Conservation (phyloP, 92 coral and sea anemone species). For the Palythoa heliodiscus region DNA sequence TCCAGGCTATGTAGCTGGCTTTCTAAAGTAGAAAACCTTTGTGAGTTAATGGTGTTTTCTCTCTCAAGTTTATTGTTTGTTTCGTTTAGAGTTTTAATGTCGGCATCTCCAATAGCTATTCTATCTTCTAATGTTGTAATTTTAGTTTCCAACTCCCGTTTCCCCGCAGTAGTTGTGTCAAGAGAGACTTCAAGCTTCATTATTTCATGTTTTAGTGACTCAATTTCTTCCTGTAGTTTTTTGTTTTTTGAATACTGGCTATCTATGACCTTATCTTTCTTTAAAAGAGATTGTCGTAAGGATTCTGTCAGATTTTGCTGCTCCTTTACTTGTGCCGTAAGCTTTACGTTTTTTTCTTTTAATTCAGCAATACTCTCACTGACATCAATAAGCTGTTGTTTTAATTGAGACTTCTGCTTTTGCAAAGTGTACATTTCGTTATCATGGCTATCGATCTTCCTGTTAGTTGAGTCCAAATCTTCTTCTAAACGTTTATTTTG, state of each 20-base stretch:
- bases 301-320: slow-evolving; percentile 81
- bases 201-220: slow-evolving; percentile 65
- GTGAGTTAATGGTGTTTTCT: slow-evolving; percentile 52
- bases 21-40: slow-evolving; percentile 53
- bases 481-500: slow-evolving; percentile 68
- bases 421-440: slow-evolving; percentile 62
- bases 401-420: slow-evolving; percentile 63
- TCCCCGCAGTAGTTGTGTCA: slow-evolving; percentile 66
- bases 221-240: slow-evolving; percentile 74
- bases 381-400: slow-evolving; percentile 66
- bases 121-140: slow-evolving; percentile 58
- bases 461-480: slow-evolving; percentile 49
- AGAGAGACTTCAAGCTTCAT: slow-evolving; percentile 72
- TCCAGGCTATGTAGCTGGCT: slow-evolving; percentile 59
- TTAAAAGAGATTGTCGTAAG: slow-evolving; percentile 60
- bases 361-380: slow-evolving; percentile 67
- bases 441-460: slow-evolving; percentile 58
- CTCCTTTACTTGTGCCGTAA: slow-evolving; percentile 76
- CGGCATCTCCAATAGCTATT: slow-evolving; percentile 61
- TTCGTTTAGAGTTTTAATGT: slow-evolving; percentile 60
- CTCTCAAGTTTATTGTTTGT: slow-evolving; percentile 65
- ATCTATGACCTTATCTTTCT: slow-evolving; percentile 74
- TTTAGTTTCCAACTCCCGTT: slow-evolving; percentile 64
- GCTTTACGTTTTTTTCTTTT: slow-evolving; percentile 73
- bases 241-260: slow-evolving; percentile 67